Evolutionary conservation across 1,140 invertebrate genomes (phyloP), one percentile per base, ranked within the genome.

Genomic region (Drosophila melanica): DNA sequence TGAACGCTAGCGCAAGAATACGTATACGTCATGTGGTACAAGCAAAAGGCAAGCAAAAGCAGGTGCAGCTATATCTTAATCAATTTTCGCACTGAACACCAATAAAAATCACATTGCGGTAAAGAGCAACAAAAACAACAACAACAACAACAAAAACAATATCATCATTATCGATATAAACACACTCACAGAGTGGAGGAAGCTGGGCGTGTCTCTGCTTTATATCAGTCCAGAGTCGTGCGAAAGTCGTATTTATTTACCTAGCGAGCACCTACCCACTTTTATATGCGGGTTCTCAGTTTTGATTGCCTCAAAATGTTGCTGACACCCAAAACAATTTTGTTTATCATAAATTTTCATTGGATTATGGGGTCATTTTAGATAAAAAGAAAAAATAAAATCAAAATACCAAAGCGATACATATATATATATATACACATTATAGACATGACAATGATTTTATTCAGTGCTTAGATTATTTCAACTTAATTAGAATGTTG

Each of bases 1-100:
- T 68, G 54, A 58, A 65, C 39, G 59, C 54, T 11, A 70, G 42
- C 16, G 41, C 14, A 62, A 71, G 45, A 78, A 75, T 60, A 75
- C 72, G 66, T 42, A 78, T 78, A 78, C 75, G 72, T 75, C 72
- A 66, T 62, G 75, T 75, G 67, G 75, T 70, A 78, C 75, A 33
- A 39, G 41, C 27, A 47, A 57, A 66, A 30, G 42, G 50, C 18
- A 65, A 33, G 58, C 51, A 55, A 54, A 68, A 30, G 47, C 72
- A 77, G 75, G 75, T 77, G 75, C 75, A 70, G 66, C 54, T 39
- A 75, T 70, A 75, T 75, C 75, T 78, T 75, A 70, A 78, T 78
- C 72, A 78, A 75, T 70, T 78, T 70, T 78, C 75, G 41, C 65
- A 65, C 58, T 66, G 73, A 75, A 75, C 42, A 64, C 62, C 66